Evolutionary conservation across 2,797 vertebrate species (phyloP), one percentile per base, ranked within the genome.

Genomic region (Chiloscyllium punctatum): DNA sequence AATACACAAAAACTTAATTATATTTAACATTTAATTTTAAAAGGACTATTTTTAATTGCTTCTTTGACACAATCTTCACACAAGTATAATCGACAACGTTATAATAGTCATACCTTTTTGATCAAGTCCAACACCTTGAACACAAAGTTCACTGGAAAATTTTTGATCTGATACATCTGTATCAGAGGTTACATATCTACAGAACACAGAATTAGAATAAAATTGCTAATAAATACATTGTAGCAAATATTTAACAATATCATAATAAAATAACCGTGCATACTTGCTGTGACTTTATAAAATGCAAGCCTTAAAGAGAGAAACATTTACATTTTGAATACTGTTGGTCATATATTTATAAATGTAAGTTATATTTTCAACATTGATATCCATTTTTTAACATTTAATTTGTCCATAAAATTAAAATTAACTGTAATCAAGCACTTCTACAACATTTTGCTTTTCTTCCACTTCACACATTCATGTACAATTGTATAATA

Each of bases 81-180:
- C 15, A 66, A 62, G 57, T 8, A 69, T 9, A 69, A 69, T 42
- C 1, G 27, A 11, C 53, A 68, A 77, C 6, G 77, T 94, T 74
- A 15, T 18, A 87, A 94, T 72, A 87, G 91, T 57, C 33, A n/a
- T 13, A 96, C 98, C 97, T 97, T 96, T 97, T 96, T 96, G 95
- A 96, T 95, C 96, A 94, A 98, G 96, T 74, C 96, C 97, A 71
- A 97, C 96, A 95, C 97, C 97, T 96, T 98, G 97, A 1, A 98
- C 96, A 86, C 96, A 97, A 96, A 98, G 96, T 71, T 48, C 42
- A 33, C 33, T n/a, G 66, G 51, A 30, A 88, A n/a, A 11, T 69
- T 42, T 86, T 48, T 71, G 82, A 53, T 96, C 96, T 9, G 95
- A 95, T 77, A 97, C 96, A 16, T 94, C 33, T 71, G 71, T 30